Conservation (phyloP, 2,888 invertebrate genomes). For the Pachliopta kotzebuea region DNA sequence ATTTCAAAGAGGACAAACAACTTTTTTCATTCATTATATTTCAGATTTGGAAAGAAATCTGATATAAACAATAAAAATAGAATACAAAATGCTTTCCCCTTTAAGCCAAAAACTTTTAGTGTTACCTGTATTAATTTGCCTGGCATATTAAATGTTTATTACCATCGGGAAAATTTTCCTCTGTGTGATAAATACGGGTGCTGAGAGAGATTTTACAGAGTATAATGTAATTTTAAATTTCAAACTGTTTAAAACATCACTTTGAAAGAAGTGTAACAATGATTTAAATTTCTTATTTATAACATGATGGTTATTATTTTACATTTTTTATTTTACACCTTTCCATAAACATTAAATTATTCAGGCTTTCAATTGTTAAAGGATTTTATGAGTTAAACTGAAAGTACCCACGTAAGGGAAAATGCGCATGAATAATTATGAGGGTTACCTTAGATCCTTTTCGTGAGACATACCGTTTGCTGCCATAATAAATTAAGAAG, state of each 20-base stretch:
- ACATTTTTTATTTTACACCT: not conserved
- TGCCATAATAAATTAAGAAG: not conserved
- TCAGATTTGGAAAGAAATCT: not conserved
- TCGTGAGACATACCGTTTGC: conserved; percentile 15
- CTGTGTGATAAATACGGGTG: no score
- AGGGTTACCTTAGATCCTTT: conserved; percentile 5
- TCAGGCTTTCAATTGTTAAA: conserved; percentile 13
- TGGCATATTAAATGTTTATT: no score
- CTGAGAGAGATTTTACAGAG: no score
- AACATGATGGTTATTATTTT: not conserved
- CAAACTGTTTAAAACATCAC: no score
- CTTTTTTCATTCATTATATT: not conserved
- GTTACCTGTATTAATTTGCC: no score
- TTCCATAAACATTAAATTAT: conserved; percentile 3
- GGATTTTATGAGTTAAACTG: conserved; percentile 13
- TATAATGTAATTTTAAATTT: no score
- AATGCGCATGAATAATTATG: conserved; percentile 24
- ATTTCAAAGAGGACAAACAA: not conserved
- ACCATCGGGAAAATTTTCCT: no score
- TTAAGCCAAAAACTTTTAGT: not conserved
- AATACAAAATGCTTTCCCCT: not conserved
- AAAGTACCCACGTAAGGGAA: conserved; percentile 12
- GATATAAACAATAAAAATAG: not conserved
- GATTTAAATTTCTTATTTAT: not conserved
- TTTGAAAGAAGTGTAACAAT: not conserved